Conservation (phyloP, 2,888 invertebrate species). For the Mamestra brassicae region DNA sequence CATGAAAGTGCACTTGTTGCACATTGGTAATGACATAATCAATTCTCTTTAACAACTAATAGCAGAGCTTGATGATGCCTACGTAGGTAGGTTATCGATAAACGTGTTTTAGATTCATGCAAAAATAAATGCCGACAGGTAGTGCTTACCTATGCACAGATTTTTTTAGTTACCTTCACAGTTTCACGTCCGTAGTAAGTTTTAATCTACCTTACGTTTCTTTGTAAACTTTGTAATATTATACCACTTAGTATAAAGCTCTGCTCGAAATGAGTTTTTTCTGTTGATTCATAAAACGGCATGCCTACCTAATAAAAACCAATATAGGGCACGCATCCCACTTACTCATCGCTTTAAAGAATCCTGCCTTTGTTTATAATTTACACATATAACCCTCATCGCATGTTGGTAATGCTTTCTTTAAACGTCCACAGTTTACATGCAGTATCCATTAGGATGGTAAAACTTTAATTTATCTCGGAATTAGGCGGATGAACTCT, state of each 20-base stretch:
- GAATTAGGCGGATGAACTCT: constrained; percentile 75
- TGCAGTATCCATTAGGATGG: constrained; percentile 30
- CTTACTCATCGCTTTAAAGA: constrained; percentile 76
- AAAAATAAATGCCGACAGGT: constrained; percentile 21
- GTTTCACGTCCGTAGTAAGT: constrained; percentile 8
- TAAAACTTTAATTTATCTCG: constrained; percentile 53
- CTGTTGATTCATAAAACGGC: constrained; percentile 47
- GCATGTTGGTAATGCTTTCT: constrained; percentile 33
- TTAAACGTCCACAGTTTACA: constrained; percentile 31
- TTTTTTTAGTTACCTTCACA: neutral
- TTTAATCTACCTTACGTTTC: neutral
- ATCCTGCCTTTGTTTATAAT: constrained; percentile 71
- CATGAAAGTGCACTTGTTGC: constrained; percentile 43
- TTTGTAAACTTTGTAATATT: neutral
- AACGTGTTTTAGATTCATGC: constrained; percentile 38
- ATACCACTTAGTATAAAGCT: neutral
- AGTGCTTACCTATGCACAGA: neutral
- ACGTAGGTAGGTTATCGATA: constrained; percentile 50
- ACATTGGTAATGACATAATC: constrained; percentile 55
- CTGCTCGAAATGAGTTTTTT: constrained; percentile 5
- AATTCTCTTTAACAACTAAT: constrained; percentile 44
- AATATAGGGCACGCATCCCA: constrained; percentile 49
- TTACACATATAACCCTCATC: constrained; percentile 52
- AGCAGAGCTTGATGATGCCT: constrained; percentile 33
- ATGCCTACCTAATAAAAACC: constrained; percentile 28